phyloP scores from a whole-genome alignment of 2,797 vertebrate species.

The Dendrocincla fuliginosa region DNA sequence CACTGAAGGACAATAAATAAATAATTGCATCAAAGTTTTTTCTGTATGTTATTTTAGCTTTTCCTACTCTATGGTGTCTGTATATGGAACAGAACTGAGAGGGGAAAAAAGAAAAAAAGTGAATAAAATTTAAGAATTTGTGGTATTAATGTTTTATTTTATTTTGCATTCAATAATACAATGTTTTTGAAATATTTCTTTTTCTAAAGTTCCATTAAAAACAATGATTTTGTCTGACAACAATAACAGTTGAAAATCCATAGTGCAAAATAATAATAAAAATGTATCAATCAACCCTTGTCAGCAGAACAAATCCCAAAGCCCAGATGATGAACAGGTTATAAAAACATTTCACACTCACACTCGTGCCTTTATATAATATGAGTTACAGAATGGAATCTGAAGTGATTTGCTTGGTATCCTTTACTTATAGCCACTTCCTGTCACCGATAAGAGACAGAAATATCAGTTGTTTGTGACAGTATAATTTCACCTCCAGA shows the following conservation, averaged over 20 bases:
- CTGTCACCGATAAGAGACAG: slow-evolving; percentile 22
- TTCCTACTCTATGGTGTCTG: background rate
- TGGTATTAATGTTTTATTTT: background rate
- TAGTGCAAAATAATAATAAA: slow-evolving; percentile 25
- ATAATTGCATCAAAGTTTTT: background rate
- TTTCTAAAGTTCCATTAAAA: slow-evolving; percentile 2
- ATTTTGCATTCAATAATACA: background rate
- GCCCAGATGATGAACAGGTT: slow-evolving; percentile 22
- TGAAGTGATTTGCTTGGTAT: slow-evolving; percentile 4
- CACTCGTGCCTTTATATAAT: slow-evolving; percentile 5
- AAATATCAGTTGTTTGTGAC: slow-evolving; percentile 11
- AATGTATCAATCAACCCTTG: background rate
- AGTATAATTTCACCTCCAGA: slow-evolving; percentile 59
- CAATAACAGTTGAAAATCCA: background rate
- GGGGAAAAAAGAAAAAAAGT: background rate
- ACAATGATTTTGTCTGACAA: background rate
- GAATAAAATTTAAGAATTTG: background rate
- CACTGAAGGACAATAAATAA: background rate
- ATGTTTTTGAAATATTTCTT: background rate
- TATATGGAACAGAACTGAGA: background rate
- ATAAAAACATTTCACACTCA: slow-evolving; percentile 35
- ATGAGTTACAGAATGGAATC: slow-evolving; percentile 31
- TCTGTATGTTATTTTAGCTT: background rate
- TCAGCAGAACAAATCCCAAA: slow-evolving; percentile 35
- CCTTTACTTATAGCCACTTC: slow-evolving; percentile 3